Percentiles rank a stretch among this genome's conserved stretches.
phyloP scores from a whole-genome alignment of 2,888 invertebrate species.

The Brachyptera putata region DNA sequence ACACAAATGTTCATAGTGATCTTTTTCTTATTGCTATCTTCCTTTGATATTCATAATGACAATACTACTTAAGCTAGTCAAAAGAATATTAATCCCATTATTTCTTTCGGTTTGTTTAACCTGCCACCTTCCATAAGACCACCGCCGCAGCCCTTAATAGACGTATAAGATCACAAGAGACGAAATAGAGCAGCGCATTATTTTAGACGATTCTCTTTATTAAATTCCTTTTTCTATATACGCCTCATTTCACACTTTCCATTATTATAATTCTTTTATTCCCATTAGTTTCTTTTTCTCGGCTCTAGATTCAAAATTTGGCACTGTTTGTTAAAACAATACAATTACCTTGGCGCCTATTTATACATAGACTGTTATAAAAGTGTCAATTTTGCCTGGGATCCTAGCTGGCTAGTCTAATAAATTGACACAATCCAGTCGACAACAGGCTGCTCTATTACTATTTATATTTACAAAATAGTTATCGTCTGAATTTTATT shows the following conservation, averaged over 20 bases:
- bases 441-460: not conserved
- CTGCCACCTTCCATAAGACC: slow-evolving; percentile 12
- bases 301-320: slow-evolving; percentile 18
- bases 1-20: not conserved
- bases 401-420: not conserved
- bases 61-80: slow-evolving; percentile 17
- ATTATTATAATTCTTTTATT: slow-evolving; percentile 19
- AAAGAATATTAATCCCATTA: slow-evolving; percentile 20
- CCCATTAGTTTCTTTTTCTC: not conserved
- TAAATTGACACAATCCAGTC: slow-evolving; percentile 6
- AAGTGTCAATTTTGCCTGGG: slow-evolving; percentile 22
- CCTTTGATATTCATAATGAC: slow-evolving; percentile 21
- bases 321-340: slow-evolving; percentile 22
- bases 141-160: not conserved
- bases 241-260: slow-evolving; percentile 18
- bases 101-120: slow-evolving; percentile 19
- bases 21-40: not conserved
- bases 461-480: slow-evolving; percentile 2
- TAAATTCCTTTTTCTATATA: slow-evolving; percentile 12
- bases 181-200: slow-evolving; percentile 6
- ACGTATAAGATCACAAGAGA: not conserved
- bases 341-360: slow-evolving; percentile 22
- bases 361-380: slow-evolving; percentile 19
- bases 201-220: slow-evolving; percentile 9
- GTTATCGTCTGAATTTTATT: not conserved